phyloP scores from a whole-genome alignment of 2,888 invertebrate species.

The Yponomeuta sedellus region DNA sequence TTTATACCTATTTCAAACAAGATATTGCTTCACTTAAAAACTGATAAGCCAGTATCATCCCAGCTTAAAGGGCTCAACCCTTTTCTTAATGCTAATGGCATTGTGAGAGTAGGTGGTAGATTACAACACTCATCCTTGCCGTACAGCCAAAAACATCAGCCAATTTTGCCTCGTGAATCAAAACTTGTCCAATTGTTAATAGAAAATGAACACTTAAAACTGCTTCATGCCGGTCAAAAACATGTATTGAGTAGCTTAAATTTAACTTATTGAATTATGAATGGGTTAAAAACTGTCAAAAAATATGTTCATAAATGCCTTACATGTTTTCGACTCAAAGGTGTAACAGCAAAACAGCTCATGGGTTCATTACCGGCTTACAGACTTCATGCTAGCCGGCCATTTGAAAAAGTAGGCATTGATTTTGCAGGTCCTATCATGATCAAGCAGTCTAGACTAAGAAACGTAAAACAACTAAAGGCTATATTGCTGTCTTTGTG shows the following conservation, averaged over 20 bases:
- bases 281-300: neutral
- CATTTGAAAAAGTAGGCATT: too few relatives aligned
- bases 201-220: conserved; percentile 10
- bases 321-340: conserved; percentile 11
- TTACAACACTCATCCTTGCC: conserved; percentile 9
- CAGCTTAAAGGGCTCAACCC: conserved; percentile 1
- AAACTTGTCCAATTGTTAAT: conserved; percentile 7
- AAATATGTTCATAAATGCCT: conserved; percentile 11
- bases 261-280: conserved; percentile 10
- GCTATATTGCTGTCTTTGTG: too few relatives aligned
- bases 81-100: conserved; percentile 12
- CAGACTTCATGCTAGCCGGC: neutral
- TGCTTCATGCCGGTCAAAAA: conserved; percentile 13
- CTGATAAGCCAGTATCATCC: neutral
- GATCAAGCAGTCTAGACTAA: too few relatives aligned
- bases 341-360: conserved; percentile 2
- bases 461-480: too few relatives aligned
- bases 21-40: neutral
- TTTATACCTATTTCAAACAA: neutral
- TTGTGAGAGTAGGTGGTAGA: conserved; percentile 17
- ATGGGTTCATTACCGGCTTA: conserved; percentile 14
- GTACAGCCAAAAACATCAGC: conserved; percentile 13
- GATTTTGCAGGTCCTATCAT: too few relatives aligned
- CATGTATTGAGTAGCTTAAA: conserved; percentile 5
- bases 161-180: conserved; percentile 12